A percentile compares a stretch with the other conserved stretches of the same genome.
Conservation (phyloP, 2,888 invertebrate genomes). For the Caenorhabditis imperialis region DNA sequence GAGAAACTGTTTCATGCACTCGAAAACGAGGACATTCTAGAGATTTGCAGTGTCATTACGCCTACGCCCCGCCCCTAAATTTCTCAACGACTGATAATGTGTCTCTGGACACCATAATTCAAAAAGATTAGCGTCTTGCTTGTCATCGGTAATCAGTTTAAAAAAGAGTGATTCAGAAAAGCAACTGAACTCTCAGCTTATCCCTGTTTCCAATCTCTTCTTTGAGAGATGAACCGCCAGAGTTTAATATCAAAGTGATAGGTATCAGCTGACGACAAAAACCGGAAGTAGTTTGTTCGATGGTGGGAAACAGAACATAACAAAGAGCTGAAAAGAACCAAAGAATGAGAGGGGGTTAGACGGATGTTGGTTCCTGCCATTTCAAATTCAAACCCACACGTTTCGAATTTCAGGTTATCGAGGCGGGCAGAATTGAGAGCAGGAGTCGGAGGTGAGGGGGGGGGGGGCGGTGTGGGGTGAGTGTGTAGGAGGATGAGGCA, state of each 20-base stretch:
- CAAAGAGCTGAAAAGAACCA: background rate
- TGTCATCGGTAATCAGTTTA: too few species aligned
- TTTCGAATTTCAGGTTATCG: background rate
- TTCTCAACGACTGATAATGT: too few species aligned
- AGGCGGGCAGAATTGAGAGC: background rate
- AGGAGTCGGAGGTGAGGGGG: conserved; percentile 1
- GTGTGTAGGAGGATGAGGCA: conserved; percentile 4
- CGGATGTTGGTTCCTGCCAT: background rate
- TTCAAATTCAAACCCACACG: background rate
- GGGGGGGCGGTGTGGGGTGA: conserved; percentile 18
- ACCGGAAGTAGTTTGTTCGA: conserved; percentile 39
- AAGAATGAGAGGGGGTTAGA: background rate
- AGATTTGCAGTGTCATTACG: too few species aligned
- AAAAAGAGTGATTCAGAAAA: too few species aligned
- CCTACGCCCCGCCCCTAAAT: too few species aligned
- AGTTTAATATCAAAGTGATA: conserved; percentile 33
- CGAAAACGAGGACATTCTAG: conserved; percentile 24
- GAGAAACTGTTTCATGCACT: conserved; percentile 9
- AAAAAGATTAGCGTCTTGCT: too few species aligned
- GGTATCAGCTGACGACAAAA: conserved; percentile 34
- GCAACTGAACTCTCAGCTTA: too few species aligned
- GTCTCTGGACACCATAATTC: conserved; percentile 42
- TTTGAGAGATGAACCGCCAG: too few species aligned
- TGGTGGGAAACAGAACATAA: background rate
- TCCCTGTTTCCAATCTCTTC: too few species aligned